A percentile compares a stretch with the other conserved stretches of the same genome.
Evolutionary conservation across 2,888 invertebrate species (phyloP).

Genomic region (Rapana venosa): DNA sequence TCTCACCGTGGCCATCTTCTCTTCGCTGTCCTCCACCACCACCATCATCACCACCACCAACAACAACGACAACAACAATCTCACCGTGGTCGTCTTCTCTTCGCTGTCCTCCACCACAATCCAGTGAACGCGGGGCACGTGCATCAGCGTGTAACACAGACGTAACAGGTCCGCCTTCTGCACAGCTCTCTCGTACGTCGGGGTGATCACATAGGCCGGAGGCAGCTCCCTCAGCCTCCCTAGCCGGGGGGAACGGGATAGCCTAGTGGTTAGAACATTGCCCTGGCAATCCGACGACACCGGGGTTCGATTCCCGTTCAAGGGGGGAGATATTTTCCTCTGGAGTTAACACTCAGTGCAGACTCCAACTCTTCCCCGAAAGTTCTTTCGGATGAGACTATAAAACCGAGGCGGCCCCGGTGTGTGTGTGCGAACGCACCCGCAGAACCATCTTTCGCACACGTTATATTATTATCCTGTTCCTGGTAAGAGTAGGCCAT

Average conservation of each 20-base stretch:
- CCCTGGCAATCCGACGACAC: background rate
- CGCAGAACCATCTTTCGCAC: too few relatives aligned
- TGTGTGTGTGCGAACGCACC: too few relatives aligned
- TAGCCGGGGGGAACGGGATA: background rate
- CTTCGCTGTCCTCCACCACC: constrained; percentile 90
- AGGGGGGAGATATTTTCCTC: background rate
- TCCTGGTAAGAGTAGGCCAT: too few relatives aligned
- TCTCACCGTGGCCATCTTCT: constrained; percentile 80
- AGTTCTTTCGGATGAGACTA: background rate
- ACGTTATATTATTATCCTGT: too few relatives aligned
- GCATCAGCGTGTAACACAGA: constrained; percentile 89
- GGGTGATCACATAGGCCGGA: constrained; percentile 93
- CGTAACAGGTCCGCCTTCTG: constrained; percentile 96
- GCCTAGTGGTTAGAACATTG: background rate
- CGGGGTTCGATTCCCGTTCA: background rate
- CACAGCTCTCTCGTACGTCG: constrained; percentile 89
- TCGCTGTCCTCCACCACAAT: constrained; percentile 92
- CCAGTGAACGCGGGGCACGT: constrained; percentile 94
- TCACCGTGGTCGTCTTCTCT: constrained; percentile 80
- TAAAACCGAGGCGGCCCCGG: too few relatives aligned
- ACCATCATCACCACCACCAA: too few relatives aligned
- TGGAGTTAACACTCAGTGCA: background rate
- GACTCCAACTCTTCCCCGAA: background rate
- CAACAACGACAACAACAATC: background rate
- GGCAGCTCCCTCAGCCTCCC: constrained; percentile 78